Evolutionary conservation across 2,888 invertebrate genomes (phyloP).

Genomic region (Neuroscelio doddi): DNA sequence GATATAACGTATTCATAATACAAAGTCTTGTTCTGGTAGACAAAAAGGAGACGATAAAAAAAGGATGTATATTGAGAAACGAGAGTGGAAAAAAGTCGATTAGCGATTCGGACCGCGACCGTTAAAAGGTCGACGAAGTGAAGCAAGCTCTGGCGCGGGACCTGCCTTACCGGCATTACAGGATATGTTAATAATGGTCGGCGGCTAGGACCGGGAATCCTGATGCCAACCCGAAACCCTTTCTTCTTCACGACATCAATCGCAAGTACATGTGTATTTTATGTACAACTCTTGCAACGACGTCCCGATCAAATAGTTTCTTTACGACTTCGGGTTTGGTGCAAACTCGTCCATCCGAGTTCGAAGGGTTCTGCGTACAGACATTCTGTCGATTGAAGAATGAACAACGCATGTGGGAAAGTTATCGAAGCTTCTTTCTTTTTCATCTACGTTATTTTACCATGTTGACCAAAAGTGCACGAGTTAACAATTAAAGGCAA

Average conservation of each 20-base stretch:
- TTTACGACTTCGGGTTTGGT: constrained; percentile 26
- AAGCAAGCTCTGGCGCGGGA: constrained; percentile 56
- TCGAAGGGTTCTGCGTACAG: constrained; percentile 23
- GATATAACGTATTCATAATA: no score
- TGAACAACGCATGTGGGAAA: no score
- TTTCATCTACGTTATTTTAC: no score
- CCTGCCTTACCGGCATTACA: constrained; percentile 68
- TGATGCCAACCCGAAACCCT: constrained; percentile 34
- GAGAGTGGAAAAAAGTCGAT: constrained; percentile 55
- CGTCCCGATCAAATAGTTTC: constrained; percentile 27
- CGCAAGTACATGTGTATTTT: constrained; percentile 23
- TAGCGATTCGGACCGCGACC: constrained; percentile 63
- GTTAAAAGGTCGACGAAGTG: constrained; percentile 59
- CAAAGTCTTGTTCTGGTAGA: no score
- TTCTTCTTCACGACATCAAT: constrained; percentile 32
- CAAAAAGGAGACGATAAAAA: constrained; percentile 9
- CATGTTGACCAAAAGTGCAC: no score
- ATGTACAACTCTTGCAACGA: constrained; percentile 21
- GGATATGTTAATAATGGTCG: constrained; percentile 65
- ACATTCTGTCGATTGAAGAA: no score
- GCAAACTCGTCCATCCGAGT: constrained; percentile 26
- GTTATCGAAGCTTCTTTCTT: no score
- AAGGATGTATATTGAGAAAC: constrained; percentile 17
- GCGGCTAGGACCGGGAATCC: constrained; percentile 37
- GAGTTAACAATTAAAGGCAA: no score